Base-by-base conservation (phyloP, 2,888 invertebrate species). In the Trichacis sp. region DNA sequence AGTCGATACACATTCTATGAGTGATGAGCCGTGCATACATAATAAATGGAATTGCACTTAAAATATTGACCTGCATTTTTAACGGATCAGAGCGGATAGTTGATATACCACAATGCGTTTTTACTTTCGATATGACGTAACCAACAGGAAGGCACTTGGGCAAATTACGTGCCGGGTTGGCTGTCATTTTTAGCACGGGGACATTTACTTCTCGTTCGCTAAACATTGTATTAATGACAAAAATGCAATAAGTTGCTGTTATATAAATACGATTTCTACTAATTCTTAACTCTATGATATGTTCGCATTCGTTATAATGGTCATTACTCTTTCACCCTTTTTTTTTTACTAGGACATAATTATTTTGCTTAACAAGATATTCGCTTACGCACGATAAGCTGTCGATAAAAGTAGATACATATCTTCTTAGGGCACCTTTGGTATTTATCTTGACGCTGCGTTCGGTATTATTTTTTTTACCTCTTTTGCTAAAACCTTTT, bases 381-480 rank as follows among this genome's bases (percentile, higher is more conserved):
- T 76, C 74, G 75, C 74, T 67, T 70, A 65, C 73, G 76, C 73
- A 76, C 75, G 74, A 79, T 24, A 8, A 74, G 75, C 80, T 80
- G 78, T 81, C 81, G 77, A 80, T 87, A 87, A 87, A 88, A 88
- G 87, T 88, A 88, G 88, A 82, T 83, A 83, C 82, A 82, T 86
- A 86, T 86, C 87, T 72, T 88, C 87, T 88, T 88, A 92, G 92
- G 92, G 92, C 92, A 92, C 92, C 92, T 92, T 92, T 92, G 92
- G 92, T 92, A 92, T 92, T 88, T 89, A 91, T 90, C 90, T 90
- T 91, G 90, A 89, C 88, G 87, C 87, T 87, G 71, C 70, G 74
- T 69, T 67, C 63, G 61, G 68, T n/a, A n/a, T n/a, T n/a, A n/a
- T n/a, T n/a, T 71, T 73, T 72, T 61, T 66, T 59, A 33, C 62